Percentiles rank a stretch among this genome's conserved stretches.
Conservation (phyloP, 1,140 invertebrate genomes). For the Orchesella cincta region DNA sequence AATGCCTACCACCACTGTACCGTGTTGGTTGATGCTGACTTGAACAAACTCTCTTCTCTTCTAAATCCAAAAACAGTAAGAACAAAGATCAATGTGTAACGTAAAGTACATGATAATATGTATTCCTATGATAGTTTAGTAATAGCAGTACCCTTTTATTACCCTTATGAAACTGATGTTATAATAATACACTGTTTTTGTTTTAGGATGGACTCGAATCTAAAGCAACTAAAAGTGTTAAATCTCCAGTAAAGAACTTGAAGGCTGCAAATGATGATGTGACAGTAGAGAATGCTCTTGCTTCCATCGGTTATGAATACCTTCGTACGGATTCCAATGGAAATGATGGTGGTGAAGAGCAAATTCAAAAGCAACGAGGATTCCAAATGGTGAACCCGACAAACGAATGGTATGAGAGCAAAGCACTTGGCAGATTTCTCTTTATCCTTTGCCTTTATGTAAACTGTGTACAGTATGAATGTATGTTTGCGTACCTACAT, state of each 20-base stretch:
- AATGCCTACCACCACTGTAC: slow-evolving; percentile 95
- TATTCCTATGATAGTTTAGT: slow-evolving; percentile 10
- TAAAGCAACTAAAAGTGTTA: slow-evolving; percentile 78
- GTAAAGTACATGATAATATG: background rate
- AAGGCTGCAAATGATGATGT: slow-evolving; percentile 69
- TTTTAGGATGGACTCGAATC: slow-evolving; percentile 67
- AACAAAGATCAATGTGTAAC: slow-evolving; percentile 13
- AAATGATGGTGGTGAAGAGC: slow-evolving; percentile 68
- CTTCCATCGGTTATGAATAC: slow-evolving; percentile 77
- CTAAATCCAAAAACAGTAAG: slow-evolving; percentile 54
- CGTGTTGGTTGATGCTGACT: slow-evolving; percentile 80
- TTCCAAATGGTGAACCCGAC: slow-evolving; percentile 84
- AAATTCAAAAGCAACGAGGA: slow-evolving; percentile 70
- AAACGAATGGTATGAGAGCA: slow-evolving; percentile 75
- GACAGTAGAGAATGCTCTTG: slow-evolving; percentile 65
- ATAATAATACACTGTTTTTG: slow-evolving; percentile 45
- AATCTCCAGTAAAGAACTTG: slow-evolving; percentile 78
- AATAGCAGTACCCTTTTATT: too few species aligned
- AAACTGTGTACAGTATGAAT: background rate
- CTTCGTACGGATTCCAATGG: slow-evolving; percentile 69
- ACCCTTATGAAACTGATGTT: slow-evolving; percentile 2
- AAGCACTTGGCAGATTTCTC: slow-evolving; percentile 60
- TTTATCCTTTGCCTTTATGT: background rate
- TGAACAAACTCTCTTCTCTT: slow-evolving; percentile 63
- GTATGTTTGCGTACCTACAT: background rate